Conservation (phyloP, 2,797 vertebrate species). For the Chrosomus eos region DNA sequence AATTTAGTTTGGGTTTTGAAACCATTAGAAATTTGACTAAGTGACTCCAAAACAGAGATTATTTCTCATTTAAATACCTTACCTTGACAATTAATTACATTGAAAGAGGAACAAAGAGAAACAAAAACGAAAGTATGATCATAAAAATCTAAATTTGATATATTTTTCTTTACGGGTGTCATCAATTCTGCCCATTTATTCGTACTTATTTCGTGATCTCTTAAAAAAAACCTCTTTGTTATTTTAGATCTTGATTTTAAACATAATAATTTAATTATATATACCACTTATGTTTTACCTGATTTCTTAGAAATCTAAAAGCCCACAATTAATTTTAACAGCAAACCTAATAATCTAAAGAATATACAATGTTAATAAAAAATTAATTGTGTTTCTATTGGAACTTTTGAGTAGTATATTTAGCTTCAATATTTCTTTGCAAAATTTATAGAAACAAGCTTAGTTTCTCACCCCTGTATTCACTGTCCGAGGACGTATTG, state of each 20-base stretch:
- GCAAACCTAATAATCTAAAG: neutral
- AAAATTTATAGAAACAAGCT: neutral
- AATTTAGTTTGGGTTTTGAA: neutral
- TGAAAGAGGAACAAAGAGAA: neutral
- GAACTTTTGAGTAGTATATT: neutral
- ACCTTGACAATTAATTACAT: neutral
- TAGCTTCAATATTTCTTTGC: neutral
- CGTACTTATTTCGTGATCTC: neutral
- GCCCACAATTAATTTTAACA: neutral
- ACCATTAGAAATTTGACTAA: neutral
- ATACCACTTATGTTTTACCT: neutral
- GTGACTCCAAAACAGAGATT: neutral
- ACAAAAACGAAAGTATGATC: neutral
- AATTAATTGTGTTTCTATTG: neutral
- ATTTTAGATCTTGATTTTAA: neutral
- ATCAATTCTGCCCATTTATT: neutral
- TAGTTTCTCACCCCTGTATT: constrained; percentile 89
- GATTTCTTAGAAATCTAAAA: neutral
- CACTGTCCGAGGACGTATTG: constrained; percentile 91
- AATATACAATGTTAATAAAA: neutral
- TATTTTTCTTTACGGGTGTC: neutral
- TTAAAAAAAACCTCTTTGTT: neutral
- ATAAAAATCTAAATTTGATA: neutral
- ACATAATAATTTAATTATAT: too few species aligned
- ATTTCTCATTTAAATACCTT: neutral